Evolutionary conservation across 35 echinoderm and acorn worm species (phyloP).

Genomic region (Ptychodera flava): DNA sequence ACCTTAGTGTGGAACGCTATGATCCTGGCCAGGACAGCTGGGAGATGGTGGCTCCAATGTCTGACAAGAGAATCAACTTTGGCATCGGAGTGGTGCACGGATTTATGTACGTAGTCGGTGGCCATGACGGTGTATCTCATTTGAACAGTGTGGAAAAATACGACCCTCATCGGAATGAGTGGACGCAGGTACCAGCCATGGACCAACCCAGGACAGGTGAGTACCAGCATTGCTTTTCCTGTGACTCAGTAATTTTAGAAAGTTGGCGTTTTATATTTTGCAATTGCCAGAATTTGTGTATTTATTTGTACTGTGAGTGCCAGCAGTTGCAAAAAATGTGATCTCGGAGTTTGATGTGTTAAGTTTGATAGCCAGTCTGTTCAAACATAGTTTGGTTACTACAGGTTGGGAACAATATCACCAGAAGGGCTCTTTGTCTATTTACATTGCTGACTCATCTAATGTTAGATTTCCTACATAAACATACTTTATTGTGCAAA

Average conservation of each 20-base stretch:
- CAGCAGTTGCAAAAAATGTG: too few relatives aligned
- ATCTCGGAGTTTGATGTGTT: too few relatives aligned
- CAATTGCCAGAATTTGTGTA: not conserved
- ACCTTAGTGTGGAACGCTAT: constrained; percentile 89
- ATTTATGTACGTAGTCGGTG: constrained; percentile 94
- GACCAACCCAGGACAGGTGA: constrained; percentile 39
- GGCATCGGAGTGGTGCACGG: constrained; percentile 66
- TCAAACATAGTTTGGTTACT: too few relatives aligned
- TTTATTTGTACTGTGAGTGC: not conserved
- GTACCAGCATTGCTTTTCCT: too few relatives aligned
- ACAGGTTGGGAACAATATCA: too few relatives aligned
- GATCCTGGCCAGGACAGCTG: constrained; percentile 69
- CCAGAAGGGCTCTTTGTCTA: too few relatives aligned
- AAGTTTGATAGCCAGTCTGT: too few relatives aligned
- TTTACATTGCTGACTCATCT: too few relatives aligned
- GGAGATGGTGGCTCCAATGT: constrained; percentile 82
- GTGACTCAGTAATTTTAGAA: not conserved
- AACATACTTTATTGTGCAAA: not conserved
- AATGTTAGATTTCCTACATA: too few relatives aligned
- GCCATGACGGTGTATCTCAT: constrained; percentile 81
- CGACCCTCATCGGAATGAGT: constrained; percentile 68
- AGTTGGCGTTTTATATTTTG: not conserved
- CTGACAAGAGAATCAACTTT: constrained; percentile 91
- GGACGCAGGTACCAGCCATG: constrained; percentile 70
- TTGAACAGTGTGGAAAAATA: constrained; percentile 85